phyloP scores from a whole-genome alignment of 2,888 invertebrate species.

The Geophilus truncorum region DNA sequence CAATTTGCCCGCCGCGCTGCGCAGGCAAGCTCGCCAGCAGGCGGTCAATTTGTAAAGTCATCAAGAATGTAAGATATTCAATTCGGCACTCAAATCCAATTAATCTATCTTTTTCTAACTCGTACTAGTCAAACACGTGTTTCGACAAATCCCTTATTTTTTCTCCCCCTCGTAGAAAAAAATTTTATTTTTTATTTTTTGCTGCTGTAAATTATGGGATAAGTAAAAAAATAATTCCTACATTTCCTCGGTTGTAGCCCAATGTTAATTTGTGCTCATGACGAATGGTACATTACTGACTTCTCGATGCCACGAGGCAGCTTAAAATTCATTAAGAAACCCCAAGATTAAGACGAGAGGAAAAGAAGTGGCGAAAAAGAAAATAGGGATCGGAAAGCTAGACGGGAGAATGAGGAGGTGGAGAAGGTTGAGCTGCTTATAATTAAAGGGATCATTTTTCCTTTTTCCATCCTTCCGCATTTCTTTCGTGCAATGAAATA shows the following conservation, averaged over 20 bases:
- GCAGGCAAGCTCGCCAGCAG: constrained; percentile 16
- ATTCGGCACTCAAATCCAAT: constrained; percentile 8
- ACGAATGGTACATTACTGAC: not conserved
- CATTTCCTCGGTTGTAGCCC: not conserved
- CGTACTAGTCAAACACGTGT: not conserved
- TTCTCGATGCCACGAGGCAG: not conserved
- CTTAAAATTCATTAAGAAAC: constrained; percentile 15
- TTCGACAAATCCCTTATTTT: not conserved
- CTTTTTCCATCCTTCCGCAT: constrained; percentile 12
- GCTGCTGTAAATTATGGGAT: not conserved
- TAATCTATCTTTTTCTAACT: not conserved
- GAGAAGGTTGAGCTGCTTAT: not conserved
- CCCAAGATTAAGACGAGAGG: not conserved
- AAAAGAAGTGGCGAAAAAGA: not conserved
- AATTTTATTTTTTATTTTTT: not conserved
- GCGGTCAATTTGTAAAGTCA: constrained; percentile 11
- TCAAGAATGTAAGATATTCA: constrained; percentile 20
- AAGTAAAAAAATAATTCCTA: not conserved
- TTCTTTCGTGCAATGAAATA: constrained; percentile 6
- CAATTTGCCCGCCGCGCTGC: not conserved
- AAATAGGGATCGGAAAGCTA: not conserved
- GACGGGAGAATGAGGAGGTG: not conserved
- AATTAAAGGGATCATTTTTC: constrained; percentile 20
- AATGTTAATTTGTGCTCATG: not conserved
- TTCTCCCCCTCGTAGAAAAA: not conserved